Evolutionary conservation across 1,140 invertebrate genomes (phyloP), one percentile per base, ranked within the genome.

Genomic region (Sinella curviseta): DNA sequence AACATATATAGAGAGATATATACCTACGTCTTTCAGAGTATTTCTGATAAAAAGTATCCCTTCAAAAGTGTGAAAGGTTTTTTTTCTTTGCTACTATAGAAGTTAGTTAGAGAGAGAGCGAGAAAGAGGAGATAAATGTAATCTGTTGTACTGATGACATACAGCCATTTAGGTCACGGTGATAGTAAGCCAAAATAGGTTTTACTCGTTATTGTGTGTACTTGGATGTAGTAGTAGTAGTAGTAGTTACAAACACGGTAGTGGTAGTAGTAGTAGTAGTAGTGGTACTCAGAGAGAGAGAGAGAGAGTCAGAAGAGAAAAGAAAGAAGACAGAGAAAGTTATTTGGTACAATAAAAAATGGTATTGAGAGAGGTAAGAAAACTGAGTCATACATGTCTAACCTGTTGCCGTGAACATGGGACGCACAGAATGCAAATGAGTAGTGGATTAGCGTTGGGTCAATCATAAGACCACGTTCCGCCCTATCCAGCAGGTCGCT

Each of bases 351-450:
- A 70, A 70, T 70, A 24, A 33, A 70, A 65, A 33, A 70, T 70
- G 65, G 65, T 70, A 70, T 70, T 78, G 78, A 78, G 75, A 76
- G 65, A 80, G 81, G 78, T 80, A 80, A 28, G 75, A 80, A 81
- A n/a, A 74, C 26, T 79, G 78, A 74, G 65, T 77, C 83, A 82
- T 82, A 84, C 83, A 84, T 84, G 81, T 84, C 86, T 87, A 89
- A 95, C 93, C 93, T 94, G 89, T 97, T 97, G 81, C 98, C 98
- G 87, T 98, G 96, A 14, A 99, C 97, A 88, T 99, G 98, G 85
- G 94, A 97, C 4, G 97, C 97, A 89, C 97, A 99, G 88, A 99
- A 99, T 30, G 97, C 97, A 89, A 99, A 99, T 84, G 95, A 97
- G 87, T 96, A 99, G 88, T 99, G 97, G 85, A 99, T 98, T 57